Evolutionary conservation across 2,797 vertebrate species (phyloP).

Genomic region (Phalloptychus januarius): DNA sequence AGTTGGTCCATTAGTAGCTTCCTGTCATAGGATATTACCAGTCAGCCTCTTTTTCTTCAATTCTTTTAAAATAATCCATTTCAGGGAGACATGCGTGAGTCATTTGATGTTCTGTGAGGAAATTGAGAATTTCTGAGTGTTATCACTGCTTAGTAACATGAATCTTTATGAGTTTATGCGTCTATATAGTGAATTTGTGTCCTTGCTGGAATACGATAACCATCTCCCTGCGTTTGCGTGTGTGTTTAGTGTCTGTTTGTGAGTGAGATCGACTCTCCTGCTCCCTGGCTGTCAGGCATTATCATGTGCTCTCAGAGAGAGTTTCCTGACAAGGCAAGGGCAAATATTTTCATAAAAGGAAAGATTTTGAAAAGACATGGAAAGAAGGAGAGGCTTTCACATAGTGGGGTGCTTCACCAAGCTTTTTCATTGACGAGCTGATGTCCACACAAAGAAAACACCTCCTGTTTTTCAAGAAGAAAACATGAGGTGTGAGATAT

Average conservation of each 20-base stretch:
- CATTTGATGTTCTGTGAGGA: constrained; percentile 27
- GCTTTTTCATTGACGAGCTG: constrained; percentile 44
- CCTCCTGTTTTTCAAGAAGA: too few species aligned
- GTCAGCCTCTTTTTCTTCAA: constrained; percentile 14
- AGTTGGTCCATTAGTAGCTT: constrained; percentile 19
- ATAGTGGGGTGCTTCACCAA: constrained; percentile 23
- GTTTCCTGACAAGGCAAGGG: constrained; percentile 58
- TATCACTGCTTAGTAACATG: constrained; percentile 31
- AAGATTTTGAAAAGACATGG: constrained; percentile 38
- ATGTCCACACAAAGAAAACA: constrained; percentile 46
- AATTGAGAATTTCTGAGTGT: constrained; percentile 31
- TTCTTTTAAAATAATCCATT: constrained; percentile 19
- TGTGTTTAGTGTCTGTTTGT: constrained; percentile 26
- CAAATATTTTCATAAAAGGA: constrained; percentile 62
- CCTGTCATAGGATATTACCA: constrained; percentile 38
- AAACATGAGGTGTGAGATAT: constrained; percentile 19
- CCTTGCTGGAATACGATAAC: constrained; percentile 40
- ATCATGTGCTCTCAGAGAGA: constrained; percentile 44
- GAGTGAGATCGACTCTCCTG: constrained; percentile 39
- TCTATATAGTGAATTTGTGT: constrained; percentile 20
- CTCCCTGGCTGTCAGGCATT: constrained; percentile 49
- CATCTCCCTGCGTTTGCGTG: constrained; percentile 6
- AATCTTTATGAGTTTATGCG: constrained; percentile 19
- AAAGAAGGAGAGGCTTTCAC: constrained; percentile 29
- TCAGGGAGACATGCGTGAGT: not conserved